Percentiles rank a stretch among this genome's conserved stretches.
These are phyloP conservation scores for Esox masquinongy DNA, from an alignment of 2,797 vertebrate genomes.

Conservation along the genomic window DNA sequence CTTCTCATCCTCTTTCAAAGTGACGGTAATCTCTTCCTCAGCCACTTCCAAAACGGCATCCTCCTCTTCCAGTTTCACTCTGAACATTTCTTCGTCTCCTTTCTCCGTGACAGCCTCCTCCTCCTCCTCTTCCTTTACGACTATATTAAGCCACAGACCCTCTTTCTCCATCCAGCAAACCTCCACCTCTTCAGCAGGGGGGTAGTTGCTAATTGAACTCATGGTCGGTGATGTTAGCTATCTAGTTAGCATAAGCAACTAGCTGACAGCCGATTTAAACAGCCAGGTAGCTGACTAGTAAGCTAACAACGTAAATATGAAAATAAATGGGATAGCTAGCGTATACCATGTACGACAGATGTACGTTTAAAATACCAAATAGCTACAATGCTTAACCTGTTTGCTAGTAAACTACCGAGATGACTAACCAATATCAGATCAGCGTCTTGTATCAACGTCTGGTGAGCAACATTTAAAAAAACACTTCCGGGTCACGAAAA, in stretches of 20 bases:
- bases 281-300: too few species aligned
- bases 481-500: too few species aligned
- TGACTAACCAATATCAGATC: too few species aligned
- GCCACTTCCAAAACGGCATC: not conserved
- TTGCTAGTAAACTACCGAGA: too few species aligned
- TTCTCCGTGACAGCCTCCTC: not conserved
- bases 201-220: not conserved
- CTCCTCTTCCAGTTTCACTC: not conserved
- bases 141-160: not conserved
- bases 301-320: not conserved
- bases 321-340: too few species aligned
- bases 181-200: not conserved
- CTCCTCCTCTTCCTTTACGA: not conserved
- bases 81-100: not conserved
- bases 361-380: too few species aligned
- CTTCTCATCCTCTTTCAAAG: not conserved
- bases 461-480: too few species aligned
- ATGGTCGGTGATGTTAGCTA: not conserved
- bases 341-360: too few species aligned
- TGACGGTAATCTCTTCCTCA: not conserved
- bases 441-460: too few species aligned
- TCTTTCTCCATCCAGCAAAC: not conserved
- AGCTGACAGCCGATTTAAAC: not conserved
- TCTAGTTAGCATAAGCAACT: not conserved
- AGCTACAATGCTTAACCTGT: too few species aligned